A percentile compares a stretch with the other conserved stretches of the same genome.
These are phyloP conservation scores for Conchocele bisecta DNA, from an alignment of 2,888 invertebrate genomes.

Conservation along the genomic window DNA sequence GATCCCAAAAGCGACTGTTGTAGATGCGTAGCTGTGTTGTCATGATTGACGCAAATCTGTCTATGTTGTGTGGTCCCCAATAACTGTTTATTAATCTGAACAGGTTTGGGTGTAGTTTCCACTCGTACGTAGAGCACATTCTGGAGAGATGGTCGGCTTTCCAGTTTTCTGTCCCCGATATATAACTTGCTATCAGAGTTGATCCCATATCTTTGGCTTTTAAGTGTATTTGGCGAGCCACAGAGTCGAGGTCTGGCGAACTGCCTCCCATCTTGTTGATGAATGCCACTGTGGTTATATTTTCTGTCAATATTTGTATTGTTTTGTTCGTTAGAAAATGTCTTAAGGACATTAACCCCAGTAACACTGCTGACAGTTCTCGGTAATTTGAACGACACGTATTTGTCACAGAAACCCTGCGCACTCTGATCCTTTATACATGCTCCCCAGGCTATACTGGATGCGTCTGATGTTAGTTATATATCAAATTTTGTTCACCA, in stretches of 20 bases:
- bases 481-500: neutral
- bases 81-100: neutral
- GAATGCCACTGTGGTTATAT: constrained; percentile 1
- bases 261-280: neutral
- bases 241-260: neutral
- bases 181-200: neutral
- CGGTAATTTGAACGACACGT: constrained; percentile 7
- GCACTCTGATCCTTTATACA: constrained; percentile 5
- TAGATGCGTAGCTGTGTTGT: neutral
- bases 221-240: constrained; percentile 2
- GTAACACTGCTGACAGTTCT: constrained; percentile 2
- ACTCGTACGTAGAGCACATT: constrained; percentile 8
- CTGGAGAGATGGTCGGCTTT: constrained; percentile 5
- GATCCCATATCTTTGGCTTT: neutral
- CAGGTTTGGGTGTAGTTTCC: constrained; percentile 7
- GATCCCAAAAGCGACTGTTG: constrained; percentile 18
- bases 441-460: constrained; percentile 6
- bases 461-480: neutral
- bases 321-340: neutral
- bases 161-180: neutral
- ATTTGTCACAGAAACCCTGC: constrained; percentile 1
- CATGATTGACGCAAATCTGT: constrained; percentile 2
- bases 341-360: neutral
- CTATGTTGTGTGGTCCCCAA: constrained; percentile 16
- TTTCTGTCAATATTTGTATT: constrained; percentile 7